A percentile compares a stretch with the other conserved stretches of the same genome.
These are phyloP conservation scores for Tenthredo distinguenda DNA, from an alignment of 2,888 invertebrate species.

Conservation along the genomic window DNA sequence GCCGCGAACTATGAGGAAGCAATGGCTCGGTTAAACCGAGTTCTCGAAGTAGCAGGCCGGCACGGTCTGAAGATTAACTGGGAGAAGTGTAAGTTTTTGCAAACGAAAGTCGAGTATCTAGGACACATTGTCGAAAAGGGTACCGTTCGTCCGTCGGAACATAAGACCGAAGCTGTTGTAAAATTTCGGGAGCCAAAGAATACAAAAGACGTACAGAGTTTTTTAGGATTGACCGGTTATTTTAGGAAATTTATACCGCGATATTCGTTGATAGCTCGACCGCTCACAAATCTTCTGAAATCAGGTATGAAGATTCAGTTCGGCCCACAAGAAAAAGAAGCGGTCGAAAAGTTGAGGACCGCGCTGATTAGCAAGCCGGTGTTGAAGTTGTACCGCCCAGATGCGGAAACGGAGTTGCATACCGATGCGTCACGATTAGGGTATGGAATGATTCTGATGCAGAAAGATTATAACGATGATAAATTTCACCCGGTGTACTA, in stretches of 20 bases:
- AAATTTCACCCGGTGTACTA: background rate
- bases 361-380: conserved; percentile 30
- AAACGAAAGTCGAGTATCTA: conserved; percentile 13
- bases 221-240: conserved; percentile 56
- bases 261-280: conserved; percentile 53
- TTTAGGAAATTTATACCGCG: conserved; percentile 53
- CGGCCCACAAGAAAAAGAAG: conserved; percentile 12
- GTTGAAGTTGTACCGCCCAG: conserved; percentile 23
- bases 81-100: conserved; percentile 47
- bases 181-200: conserved; percentile 31
- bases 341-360: conserved; percentile 26
- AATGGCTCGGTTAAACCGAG: conserved; percentile 15
- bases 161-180: conserved; percentile 46
- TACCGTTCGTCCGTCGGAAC: conserved; percentile 36
- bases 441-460: conserved; percentile 8
- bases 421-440: conserved; percentile 8
- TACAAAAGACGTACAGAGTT: conserved; percentile 48
- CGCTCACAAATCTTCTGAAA: conserved; percentile 41
- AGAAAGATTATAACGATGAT: background rate
- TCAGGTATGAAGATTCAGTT: conserved; percentile 37
- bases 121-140: conserved; percentile 52
- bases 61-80: conserved; percentile 48
- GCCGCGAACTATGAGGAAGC: conserved; percentile 11
- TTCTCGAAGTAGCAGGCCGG: conserved; percentile 15
- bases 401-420: conserved; percentile 24